A percentile compares a stretch with the other conserved stretches of the same genome.
phyloP scores from a whole-genome alignment of 2,113 vertebrate species.

The Hucho hucho region DNA sequence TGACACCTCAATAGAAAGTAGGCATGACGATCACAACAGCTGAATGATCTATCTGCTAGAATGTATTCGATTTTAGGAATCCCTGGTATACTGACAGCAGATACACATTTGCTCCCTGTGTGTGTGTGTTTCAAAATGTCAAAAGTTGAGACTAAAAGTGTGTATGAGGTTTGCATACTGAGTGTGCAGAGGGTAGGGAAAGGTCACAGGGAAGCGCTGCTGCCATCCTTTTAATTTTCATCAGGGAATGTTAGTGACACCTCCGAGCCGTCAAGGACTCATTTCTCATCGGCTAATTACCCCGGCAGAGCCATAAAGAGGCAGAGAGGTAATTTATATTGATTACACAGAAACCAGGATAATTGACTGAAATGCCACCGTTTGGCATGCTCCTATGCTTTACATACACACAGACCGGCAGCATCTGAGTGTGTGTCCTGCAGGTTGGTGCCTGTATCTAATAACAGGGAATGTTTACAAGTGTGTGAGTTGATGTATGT shows the following conservation, averaged over 20 bases:
- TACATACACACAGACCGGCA: not conserved
- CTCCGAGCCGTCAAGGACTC: conserved; percentile 7
- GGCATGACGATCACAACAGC: too few species aligned
- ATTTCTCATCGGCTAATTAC: conserved; percentile 26
- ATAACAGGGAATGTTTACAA: not conserved
- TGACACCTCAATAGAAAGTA: too few species aligned
- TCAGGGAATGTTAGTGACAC: conserved; percentile 3
- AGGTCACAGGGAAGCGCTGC: not conserved
- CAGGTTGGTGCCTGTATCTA: not conserved
- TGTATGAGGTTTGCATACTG: too few species aligned
- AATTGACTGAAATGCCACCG: conserved; percentile 19
- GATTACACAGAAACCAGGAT: conserved; percentile 31
- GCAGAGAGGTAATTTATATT: conserved; percentile 35
- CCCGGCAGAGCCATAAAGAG: conserved; percentile 14
- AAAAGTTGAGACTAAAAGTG: too few species aligned
- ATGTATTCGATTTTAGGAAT: too few species aligned
- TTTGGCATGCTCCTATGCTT: conserved; percentile 14
- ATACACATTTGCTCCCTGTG: too few species aligned
- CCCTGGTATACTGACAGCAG: too few species aligned
- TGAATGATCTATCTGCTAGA: too few species aligned
- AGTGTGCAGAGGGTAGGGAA: not conserved
- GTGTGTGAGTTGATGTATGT: not conserved
- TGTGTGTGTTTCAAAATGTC: too few species aligned
- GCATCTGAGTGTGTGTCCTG: not conserved
- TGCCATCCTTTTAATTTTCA: not conserved